These are phyloP conservation scores for Berghia stephanieae DNA, from an alignment of 1,140 invertebrate species.

Conservation along the genomic window DNA sequence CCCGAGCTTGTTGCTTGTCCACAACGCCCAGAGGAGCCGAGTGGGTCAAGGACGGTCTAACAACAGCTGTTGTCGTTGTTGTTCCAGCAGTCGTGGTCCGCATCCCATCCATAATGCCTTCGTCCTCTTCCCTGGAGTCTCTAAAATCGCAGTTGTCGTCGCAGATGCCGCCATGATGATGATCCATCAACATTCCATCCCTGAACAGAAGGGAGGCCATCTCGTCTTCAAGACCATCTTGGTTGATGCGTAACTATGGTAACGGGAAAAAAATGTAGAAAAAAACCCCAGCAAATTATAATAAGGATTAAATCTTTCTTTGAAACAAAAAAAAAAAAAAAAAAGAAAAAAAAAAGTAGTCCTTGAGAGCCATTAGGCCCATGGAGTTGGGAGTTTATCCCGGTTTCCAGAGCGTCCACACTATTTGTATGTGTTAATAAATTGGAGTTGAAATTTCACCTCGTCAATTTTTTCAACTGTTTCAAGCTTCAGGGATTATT, in stretches of 20 bases:
- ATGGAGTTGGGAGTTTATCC: too few species aligned
- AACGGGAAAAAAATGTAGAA: not conserved
- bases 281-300: not conserved
- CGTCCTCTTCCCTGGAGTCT: too few species aligned
- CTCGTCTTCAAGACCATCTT: constrained; percentile 58
- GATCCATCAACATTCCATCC: constrained; percentile 35
- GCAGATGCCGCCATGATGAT: constrained; percentile 47
- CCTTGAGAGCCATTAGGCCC: too few species aligned
- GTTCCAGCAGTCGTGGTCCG: too few species aligned
- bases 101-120: not conserved
- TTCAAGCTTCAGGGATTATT: too few species aligned
- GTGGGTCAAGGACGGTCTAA: too few species aligned
- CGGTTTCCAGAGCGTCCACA: too few species aligned
- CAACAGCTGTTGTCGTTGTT: too few species aligned
- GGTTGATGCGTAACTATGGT: constrained; percentile 61
- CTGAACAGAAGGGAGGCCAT: constrained; percentile 39
- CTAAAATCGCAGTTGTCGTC: constrained; percentile 16
- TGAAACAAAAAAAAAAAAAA: not conserved
- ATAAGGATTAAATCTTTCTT: not conserved
- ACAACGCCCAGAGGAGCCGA: too few species aligned
- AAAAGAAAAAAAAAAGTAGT: not conserved
- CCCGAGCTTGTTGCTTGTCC: constrained; percentile 74
- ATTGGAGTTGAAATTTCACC: too few species aligned
- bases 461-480: too few species aligned
- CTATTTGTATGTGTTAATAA: too few species aligned